These are phyloP conservation scores for Bos taurus DNA, from an alignment of 2,113 vertebrate species.

Conservation along the genomic window DNA sequence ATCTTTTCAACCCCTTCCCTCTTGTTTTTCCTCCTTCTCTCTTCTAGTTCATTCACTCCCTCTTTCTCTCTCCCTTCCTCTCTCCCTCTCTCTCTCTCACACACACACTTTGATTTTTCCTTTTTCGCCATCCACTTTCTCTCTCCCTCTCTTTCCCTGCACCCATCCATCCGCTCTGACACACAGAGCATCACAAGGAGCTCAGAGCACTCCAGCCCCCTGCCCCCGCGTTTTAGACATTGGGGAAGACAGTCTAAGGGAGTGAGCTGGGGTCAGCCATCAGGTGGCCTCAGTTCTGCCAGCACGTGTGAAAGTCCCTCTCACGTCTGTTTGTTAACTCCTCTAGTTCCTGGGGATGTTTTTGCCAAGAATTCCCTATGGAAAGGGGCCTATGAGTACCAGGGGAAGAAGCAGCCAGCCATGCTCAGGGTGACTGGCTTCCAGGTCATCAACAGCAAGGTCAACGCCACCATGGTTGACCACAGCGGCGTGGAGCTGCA, in stretches of 20 bases:
- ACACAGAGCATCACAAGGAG: not conserved
- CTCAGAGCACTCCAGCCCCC: too few species aligned
- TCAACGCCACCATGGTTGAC: slow-evolving; percentile 95
- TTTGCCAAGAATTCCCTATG: slow-evolving; percentile 96
- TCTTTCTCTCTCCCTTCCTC: not conserved
- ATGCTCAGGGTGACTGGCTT: slow-evolving; percentile 96
- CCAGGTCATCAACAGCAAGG: slow-evolving; percentile 87
- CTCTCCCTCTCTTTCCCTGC: not conserved
- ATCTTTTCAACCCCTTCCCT: not conserved
- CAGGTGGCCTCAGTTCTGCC: not conserved
- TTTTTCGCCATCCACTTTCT: not conserved
- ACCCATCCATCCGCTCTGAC: not conserved
- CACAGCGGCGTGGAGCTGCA: slow-evolving; percentile 95
- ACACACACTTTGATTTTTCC: not conserved
- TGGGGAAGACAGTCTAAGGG: not conserved
- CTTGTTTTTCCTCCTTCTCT: not conserved
- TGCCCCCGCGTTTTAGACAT: not conserved
- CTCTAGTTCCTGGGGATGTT: slow-evolving; percentile 91
- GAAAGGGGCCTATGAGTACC: slow-evolving; percentile 97
- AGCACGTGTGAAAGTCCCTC: not conserved
- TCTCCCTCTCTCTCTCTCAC: accelerated
- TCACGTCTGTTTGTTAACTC: not conserved
- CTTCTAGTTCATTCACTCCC: not conserved
- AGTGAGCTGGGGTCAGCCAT: not conserved
- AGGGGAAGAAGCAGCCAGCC: slow-evolving; percentile 97